Conservation (phyloP, 2,888 invertebrate species). For the Melanostoma mellinum region DNA sequence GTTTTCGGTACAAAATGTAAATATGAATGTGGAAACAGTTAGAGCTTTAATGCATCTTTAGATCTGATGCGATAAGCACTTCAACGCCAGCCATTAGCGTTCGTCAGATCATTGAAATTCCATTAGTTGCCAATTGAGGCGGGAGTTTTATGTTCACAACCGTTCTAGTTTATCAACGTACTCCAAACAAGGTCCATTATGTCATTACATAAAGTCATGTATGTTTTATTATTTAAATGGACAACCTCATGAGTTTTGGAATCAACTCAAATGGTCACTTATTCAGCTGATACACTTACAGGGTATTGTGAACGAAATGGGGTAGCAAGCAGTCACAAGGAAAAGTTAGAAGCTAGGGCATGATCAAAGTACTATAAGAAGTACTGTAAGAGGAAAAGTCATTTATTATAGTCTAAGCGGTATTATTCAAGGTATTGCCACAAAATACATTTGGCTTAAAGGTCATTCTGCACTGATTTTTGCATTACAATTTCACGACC, state of each 20-base stretch:
- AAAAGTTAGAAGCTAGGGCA: too few relatives aligned
- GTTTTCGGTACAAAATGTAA: slow-evolving; percentile 71
- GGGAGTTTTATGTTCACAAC: background rate
- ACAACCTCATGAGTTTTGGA: too few relatives aligned
- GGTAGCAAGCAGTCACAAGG: too few relatives aligned
- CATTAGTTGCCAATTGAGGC: slow-evolving; percentile 37
- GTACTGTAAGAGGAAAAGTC: too few relatives aligned
- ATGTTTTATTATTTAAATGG: background rate
- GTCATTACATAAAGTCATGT: background rate
- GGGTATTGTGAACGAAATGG: too few relatives aligned
- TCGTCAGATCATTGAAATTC: slow-evolving; percentile 43
- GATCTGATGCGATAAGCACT: slow-evolving; percentile 40
- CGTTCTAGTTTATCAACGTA: background rate
- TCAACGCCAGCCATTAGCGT: slow-evolving; percentile 26
- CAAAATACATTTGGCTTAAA: too few relatives aligned
- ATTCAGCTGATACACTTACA: too few relatives aligned
- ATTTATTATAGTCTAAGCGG: too few relatives aligned
- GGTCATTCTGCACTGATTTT: too few relatives aligned
- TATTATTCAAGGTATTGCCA: too few relatives aligned
- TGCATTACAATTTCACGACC: background rate
- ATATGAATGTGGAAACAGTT: slow-evolving; percentile 59
- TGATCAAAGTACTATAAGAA: too few relatives aligned
- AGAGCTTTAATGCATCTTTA: slow-evolving; percentile 55
- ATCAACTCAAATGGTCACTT: too few relatives aligned
- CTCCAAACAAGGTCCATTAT: background rate